Base-by-base conservation (phyloP, 2,888 invertebrate genomes). In the Pristionchus entomophagus region DNA sequence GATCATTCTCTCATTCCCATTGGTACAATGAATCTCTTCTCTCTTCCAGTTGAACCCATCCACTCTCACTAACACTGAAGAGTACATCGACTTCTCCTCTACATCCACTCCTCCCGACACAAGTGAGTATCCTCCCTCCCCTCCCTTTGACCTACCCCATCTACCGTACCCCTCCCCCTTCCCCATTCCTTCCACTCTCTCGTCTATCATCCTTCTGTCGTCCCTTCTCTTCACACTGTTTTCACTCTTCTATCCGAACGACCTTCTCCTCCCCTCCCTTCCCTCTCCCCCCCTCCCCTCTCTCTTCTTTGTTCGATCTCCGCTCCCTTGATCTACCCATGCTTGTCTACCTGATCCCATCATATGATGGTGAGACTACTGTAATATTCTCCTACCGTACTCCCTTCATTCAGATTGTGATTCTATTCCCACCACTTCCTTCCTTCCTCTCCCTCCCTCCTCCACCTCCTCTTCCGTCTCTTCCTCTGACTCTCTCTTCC, bases 401-500 rank as follows among this genome's bases (percentile, higher is more conserved):
- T 69, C 65, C 26, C 65, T 32, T 17, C 19, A 8, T 26, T 32
- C 73, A 73, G 73, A 73, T 45, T 73, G 73, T 73, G 73, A 73
- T 73, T 73, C 73, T 14, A n/a, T 6, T 45, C 73, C 73, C 14
- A 73, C 73, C n/a, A 73, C 73, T 10, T 73, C 78, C 32, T 51
- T 80, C 51, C 17, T 80, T 51, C 51, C 78, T 51, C 78, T 51
- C 26, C 49, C 81, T 81, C 81, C 82, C 0, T 45, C 38, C 3
- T 59, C 82, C 0, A 41, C 53, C 41, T 65, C 65, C 19, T 80
- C 85, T 1, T 85, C 45, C 59, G 85, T 73, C 8, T 77, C 84
- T 14, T 73, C 73, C 12, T 41, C 73, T n/a, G 73, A 73, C 45
- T 59, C 82, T 4, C 8, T 45, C 32, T 77, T 59, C 56, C 26